A percentile compares a stretch with the other conserved stretches of the same genome.
phyloP scores from a whole-genome alignment of 2,113 vertebrate species.

The Acinonyx jubatus region DNA sequence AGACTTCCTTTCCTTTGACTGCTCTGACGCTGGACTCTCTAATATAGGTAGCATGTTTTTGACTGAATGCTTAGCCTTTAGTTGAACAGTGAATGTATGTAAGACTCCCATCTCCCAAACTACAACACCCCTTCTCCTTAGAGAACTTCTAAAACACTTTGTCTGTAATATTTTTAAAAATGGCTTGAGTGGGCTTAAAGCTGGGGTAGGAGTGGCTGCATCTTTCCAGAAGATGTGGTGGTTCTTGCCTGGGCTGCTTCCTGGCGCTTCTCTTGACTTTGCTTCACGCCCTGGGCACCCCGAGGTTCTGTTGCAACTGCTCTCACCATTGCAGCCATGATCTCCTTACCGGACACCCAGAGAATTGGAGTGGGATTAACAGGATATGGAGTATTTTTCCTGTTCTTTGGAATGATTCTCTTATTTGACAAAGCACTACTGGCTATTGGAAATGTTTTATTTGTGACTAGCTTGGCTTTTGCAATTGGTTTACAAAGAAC shows the following conservation, averaged over 20 bases:
- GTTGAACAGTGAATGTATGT: neutral
- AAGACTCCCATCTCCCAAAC: neutral
- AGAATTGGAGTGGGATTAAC: slow-evolving; percentile 98
- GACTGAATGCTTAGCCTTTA: neutral
- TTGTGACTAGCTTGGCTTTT: slow-evolving; percentile 96
- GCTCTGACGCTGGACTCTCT: neutral
- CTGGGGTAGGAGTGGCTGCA: slow-evolving; percentile 75
- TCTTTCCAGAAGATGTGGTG: slow-evolving; percentile 97
- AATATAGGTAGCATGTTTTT: neutral
- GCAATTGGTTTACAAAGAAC: slow-evolving; percentile 98
- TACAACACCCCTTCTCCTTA: neutral
- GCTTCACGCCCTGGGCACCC: neutral
- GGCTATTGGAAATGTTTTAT: slow-evolving; percentile 98
- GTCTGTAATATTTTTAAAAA: neutral
- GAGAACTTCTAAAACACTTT: neutral
- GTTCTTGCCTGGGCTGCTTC: slow-evolving; percentile 63
- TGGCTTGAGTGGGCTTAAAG: neutral
- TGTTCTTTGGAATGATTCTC: slow-evolving; percentile 98
- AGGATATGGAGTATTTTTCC: slow-evolving; percentile 97
- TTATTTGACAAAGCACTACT: slow-evolving; percentile 99
- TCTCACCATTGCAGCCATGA: slow-evolving; percentile 83
- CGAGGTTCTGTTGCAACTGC: neutral
- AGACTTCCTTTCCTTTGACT: neutral
- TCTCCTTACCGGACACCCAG: slow-evolving; percentile 94
- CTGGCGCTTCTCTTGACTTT: neutral